Percentiles rank a stretch among this genome's conserved stretches.
phyloP scores from a whole-genome alignment of 2,113 vertebrate species.

The Todiramphus chloris region DNA sequence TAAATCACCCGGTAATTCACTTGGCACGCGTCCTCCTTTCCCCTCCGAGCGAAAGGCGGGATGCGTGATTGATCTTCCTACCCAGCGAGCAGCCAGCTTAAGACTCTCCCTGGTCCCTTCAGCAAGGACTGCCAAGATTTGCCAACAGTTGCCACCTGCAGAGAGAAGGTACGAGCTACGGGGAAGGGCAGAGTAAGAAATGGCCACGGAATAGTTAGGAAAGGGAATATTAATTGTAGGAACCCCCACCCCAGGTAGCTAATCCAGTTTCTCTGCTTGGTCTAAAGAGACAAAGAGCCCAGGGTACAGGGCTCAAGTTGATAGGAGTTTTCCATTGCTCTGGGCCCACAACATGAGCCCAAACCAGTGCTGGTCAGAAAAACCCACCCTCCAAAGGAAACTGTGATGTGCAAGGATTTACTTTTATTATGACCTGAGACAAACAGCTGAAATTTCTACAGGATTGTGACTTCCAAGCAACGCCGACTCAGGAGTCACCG shows the following conservation, averaged over 20 bases:
- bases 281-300: background rate
- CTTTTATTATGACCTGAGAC: background rate
- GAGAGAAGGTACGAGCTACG: background rate
- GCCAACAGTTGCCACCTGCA: background rate
- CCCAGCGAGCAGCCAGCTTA: background rate
- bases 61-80: background rate
- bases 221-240: background rate
- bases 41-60: background rate
- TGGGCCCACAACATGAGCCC: background rate
- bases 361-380: background rate
- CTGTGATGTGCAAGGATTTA: background rate
- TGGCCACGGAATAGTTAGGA: background rate
- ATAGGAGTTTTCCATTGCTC: background rate
- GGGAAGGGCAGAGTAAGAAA: background rate
- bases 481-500: background rate
- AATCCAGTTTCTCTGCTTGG: background rate
- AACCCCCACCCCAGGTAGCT: background rate
- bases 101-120: background rate
- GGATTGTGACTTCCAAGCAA: background rate
- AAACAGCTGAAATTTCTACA: background rate
- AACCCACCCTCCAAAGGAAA: background rate
- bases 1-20: background rate
- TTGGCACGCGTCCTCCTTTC: background rate
- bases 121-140: background rate
- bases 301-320: background rate